phyloP scores from a whole-genome alignment of 1,140 invertebrate genomes.

The Reticulitermes speratus region DNA sequence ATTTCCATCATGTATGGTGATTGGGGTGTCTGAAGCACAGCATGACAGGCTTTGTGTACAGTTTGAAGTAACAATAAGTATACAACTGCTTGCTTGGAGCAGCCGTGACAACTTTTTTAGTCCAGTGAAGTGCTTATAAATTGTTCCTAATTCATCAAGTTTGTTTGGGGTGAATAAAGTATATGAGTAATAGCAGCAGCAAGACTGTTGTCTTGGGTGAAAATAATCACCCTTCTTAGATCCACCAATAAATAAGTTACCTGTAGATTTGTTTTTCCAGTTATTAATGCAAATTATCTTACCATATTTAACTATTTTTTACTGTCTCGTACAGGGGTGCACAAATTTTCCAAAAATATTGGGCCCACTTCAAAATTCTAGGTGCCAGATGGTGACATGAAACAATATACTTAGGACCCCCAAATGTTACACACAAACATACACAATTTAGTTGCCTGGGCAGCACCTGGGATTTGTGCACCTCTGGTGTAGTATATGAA shows the following conservation, averaged over 20 bases:
- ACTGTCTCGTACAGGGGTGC: not conserved
- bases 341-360: no score
- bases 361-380: no score
- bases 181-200: not conserved
- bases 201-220: not conserved
- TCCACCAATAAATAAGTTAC: not conserved
- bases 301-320: not conserved
- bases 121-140: slow-evolving; percentile 26
- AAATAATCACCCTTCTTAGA: not conserved
- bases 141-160: slow-evolving; percentile 19
- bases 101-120: not conserved
- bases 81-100: not conserved
- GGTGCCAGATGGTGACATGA: no score
- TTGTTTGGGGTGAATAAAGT: slow-evolving; percentile 15
- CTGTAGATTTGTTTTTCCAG: not conserved
- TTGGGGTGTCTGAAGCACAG: not conserved
- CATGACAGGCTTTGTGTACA: not conserved
- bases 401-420: no score
- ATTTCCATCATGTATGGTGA: not conserved
- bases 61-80: not conserved
- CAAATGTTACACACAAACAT: no score
- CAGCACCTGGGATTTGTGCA: no score
- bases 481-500: not conserved
- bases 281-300: not conserved
- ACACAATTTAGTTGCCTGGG: no score